Base-by-base conservation (phyloP, 2,113 vertebrate genomes). In the Mormoops blainvillei region DNA sequence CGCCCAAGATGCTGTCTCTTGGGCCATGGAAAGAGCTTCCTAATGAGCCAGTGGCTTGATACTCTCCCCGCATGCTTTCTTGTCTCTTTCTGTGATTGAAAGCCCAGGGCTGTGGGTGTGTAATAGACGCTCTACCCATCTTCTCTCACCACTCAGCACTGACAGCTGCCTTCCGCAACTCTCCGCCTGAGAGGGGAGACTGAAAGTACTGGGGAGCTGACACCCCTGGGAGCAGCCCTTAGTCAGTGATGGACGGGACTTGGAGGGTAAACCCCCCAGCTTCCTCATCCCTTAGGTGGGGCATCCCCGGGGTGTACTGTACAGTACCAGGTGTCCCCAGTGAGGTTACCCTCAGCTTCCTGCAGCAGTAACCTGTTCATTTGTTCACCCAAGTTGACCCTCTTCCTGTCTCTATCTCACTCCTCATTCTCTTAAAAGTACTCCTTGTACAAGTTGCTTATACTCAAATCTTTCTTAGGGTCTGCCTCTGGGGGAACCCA, bases 171-270 rank as follows among this genome's bases (percentile, higher is more conserved):
- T 5, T 63, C 36, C 45, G 45, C 28, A 65, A 24, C 28, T 74
- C 61, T 78, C 7, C 28, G 76, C 31, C 18, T 0, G 0, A 61
- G 41, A 1, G 2, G 7, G 13, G 48, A 61, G 61, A 13, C 38
- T 36, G n/a, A 43, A 63, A 33, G 31, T 65, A 15, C 31, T 5
- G 31, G 11, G 50, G 58, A n/a, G 28, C 31, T n/a, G 70, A 33
- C 0, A 5, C 11, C 16, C 13, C 41, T 38, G 26, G 41, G 14
- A 89, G 73, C 19, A 38, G 38, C 33, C 43, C 61, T 82, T 15
- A 73, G 67, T 12, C 33, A 22, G 4, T 33, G 33, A 41, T 54
- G 19, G 41, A 7, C 12, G 33, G 50, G 4, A 14, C 38, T 31
- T 67, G 16, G 38, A 8, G 28, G 22, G 28, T 26, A 33, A 65